Evolutionary conservation across 1,140 invertebrate genomes (phyloP).

Genomic region (Nomia melanderi): DNA sequence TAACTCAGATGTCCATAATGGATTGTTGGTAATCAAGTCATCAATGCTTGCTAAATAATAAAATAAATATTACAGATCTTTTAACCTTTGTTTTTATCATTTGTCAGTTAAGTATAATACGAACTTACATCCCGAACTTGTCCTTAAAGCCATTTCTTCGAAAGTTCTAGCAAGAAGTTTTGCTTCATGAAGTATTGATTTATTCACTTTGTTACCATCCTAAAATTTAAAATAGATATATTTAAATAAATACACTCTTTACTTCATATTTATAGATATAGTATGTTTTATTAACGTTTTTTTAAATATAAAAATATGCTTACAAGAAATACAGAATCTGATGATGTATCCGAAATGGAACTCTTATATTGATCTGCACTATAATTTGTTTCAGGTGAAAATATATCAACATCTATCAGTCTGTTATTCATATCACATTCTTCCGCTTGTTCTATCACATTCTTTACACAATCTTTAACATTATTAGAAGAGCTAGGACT

Average conservation of each 20-base stretch:
- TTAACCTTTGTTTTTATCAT: background rate
- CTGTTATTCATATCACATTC: slow-evolving; percentile 50
- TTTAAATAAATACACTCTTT: background rate
- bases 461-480: slow-evolving; percentile 13
- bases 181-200: slow-evolving; percentile 67
- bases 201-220: slow-evolving; percentile 47
- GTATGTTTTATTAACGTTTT: slow-evolving; percentile 14
- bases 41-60: slow-evolving; percentile 52
- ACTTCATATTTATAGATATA: background rate
- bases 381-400: slow-evolving; percentile 31
- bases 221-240: slow-evolving; percentile 21
- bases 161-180: slow-evolving; percentile 68
- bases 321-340: slow-evolving; percentile 71
- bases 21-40: slow-evolving; percentile 66
- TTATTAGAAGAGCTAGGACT: background rate
- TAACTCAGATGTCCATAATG: slow-evolving; percentile 64
- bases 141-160: slow-evolving; percentile 63
- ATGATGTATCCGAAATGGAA: slow-evolving; percentile 52
- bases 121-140: slow-evolving; percentile 58
- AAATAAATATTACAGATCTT: slow-evolving; percentile 10
- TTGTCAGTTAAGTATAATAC: slow-evolving; percentile 20
- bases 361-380: slow-evolving; percentile 28
- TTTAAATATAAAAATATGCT: slow-evolving; percentile 45
- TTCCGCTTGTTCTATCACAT: too few relatives aligned
- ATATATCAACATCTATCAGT: slow-evolving; percentile 66